A percentile compares a stretch with the other conserved stretches of the same genome.
Conservation (phyloP, 2,113 vertebrate species). For the Pandion haliaetus region DNA sequence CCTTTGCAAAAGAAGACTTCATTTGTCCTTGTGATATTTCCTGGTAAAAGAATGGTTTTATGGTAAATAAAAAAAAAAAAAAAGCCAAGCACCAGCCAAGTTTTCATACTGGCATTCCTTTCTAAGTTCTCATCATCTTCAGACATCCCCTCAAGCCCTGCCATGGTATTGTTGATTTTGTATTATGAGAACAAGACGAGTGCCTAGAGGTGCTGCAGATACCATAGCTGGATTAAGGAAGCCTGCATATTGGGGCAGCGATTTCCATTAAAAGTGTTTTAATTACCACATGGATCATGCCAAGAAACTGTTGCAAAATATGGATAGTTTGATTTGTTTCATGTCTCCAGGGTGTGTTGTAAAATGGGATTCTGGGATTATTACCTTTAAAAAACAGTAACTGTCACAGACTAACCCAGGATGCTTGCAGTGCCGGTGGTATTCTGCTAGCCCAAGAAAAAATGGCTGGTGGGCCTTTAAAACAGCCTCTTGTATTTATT, state of each 20-base stretch:
- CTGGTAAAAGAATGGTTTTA: not conserved
- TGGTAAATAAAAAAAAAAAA: not conserved
- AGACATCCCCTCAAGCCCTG: conserved; percentile 5
- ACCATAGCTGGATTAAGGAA: conserved; percentile 3
- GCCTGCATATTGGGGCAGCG: not conserved
- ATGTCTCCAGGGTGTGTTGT: not conserved
- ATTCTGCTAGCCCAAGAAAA: not conserved
- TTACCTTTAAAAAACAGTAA: not conserved
- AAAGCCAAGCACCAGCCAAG: not conserved
- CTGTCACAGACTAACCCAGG: not conserved
- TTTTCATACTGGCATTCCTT: not conserved
- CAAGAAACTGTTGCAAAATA: conserved; percentile 46
- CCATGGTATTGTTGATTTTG: conserved; percentile 11
- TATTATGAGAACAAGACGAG: conserved; percentile 28
- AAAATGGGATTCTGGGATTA: not conserved
- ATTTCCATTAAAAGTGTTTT: conserved; percentile 38
- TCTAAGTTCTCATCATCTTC: conserved; percentile 27
- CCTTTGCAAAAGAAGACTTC: not conserved
- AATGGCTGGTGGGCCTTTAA: not conserved
- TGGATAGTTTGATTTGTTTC: conserved; percentile 2
- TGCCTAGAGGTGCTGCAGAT: conserved; percentile 24
- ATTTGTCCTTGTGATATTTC: not conserved
- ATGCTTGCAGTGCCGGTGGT: not conserved
- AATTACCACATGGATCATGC: not conserved
- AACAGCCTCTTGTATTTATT: not conserved